phyloP scores from a whole-genome alignment of 2,797 vertebrate genomes.

The Danio jaintianensis region DNA sequence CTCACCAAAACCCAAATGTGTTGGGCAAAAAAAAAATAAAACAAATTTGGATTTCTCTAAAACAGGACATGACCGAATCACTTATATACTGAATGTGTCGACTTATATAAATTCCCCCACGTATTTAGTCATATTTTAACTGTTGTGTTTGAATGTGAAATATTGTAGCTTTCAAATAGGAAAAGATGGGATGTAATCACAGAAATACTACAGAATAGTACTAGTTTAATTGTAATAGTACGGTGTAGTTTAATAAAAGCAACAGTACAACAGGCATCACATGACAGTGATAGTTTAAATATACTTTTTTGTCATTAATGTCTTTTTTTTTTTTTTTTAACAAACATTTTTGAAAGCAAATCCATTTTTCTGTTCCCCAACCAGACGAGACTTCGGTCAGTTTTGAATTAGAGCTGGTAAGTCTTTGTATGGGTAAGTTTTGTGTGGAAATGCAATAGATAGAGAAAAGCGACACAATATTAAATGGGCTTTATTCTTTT shows the following conservation, averaged over 20 bases:
- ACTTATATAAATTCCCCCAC: background rate
- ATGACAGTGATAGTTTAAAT: conserved; percentile 49
- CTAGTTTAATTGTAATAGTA: conserved; percentile 16
- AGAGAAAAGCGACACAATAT: conserved; percentile 6
- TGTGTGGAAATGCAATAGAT: conserved; percentile 19
- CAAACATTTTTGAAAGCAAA: conserved; percentile 38
- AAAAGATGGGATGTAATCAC: conserved; percentile 36
- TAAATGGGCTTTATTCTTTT: conserved; percentile 33
- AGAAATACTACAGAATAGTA: conserved; percentile 29
- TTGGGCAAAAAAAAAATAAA: conserved; percentile 8
- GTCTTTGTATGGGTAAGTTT: conserved; percentile 57
- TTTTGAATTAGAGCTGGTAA: conserved; percentile 57
- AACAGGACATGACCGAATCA: background rate
- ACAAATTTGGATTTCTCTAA: background rate
- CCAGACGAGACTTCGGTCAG: conserved; percentile 54
- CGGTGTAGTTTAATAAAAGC: background rate
- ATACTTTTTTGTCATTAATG: conserved; percentile 8
- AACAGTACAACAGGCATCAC: conserved; percentile 37
- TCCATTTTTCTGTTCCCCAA: conserved; percentile 42
- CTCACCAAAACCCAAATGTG: conserved; percentile 7
- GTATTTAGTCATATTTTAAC: conserved; percentile 40
- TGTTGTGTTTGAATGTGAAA: conserved; percentile 42
- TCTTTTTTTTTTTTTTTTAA: conserved; percentile 26
- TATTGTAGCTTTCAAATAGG: conserved; percentile 35
- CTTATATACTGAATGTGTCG: conserved; percentile 13